A percentile compares a stretch with the other conserved stretches of the same genome.
Conservation (phyloP, 2,888 invertebrate species). For the Protophormia terraenovae region DNA sequence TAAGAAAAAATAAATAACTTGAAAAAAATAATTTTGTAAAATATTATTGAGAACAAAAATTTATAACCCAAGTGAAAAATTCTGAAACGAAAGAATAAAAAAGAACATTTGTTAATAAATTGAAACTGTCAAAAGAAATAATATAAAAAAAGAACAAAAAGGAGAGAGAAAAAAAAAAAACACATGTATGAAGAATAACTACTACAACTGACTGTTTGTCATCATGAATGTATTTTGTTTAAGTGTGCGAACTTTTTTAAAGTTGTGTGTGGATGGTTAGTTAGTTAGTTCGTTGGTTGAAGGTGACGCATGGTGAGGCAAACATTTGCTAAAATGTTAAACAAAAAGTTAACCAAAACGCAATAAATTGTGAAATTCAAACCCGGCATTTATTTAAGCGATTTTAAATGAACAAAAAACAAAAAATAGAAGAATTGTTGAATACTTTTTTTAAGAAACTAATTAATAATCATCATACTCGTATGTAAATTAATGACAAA, state of each 20-base stretch:
- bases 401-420: slow-evolving; percentile 6
- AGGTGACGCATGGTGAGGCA: slow-evolving; percentile 61
- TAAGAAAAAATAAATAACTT: background rate
- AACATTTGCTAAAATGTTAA: slow-evolving; percentile 39
- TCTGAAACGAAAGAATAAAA: slow-evolving; percentile 16
- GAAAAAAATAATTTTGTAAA: background rate
- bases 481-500: slow-evolving; percentile 5
- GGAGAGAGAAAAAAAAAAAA: slow-evolving; percentile 12
- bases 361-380: slow-evolving; percentile 71
- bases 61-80: slow-evolving; percentile 19
- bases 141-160: background rate
- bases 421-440: slow-evolving; percentile 3
- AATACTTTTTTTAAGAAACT: slow-evolving; percentile 8
- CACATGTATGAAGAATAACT: slow-evolving; percentile 46
- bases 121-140: slow-evolving; percentile 20
- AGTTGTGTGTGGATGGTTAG: slow-evolving; percentile 33
- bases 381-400: slow-evolving; percentile 60
- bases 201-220: slow-evolving; percentile 25
- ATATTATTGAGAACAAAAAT: slow-evolving; percentile 47
- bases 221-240: slow-evolving; percentile 10
- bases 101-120: slow-evolving; percentile 47
- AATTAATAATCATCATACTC: background rate
- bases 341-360: slow-evolving; percentile 64
- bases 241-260: slow-evolving; percentile 38
- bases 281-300: too few species aligned